Base-by-base conservation (phyloP, 2,113 vertebrate species). In the Meriones unguiculatus region DNA sequence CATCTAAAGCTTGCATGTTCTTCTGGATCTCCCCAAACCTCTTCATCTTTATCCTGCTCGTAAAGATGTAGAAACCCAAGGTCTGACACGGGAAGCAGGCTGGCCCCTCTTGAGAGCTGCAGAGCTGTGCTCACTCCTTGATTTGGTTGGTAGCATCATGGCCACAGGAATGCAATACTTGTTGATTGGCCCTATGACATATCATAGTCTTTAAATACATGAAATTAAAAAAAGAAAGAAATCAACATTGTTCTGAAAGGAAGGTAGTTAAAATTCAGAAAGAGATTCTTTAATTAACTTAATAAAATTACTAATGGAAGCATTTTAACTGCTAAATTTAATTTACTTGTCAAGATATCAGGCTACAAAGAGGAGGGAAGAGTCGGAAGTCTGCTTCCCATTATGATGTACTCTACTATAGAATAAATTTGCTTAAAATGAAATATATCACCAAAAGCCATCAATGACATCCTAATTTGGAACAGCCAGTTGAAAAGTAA, bases 231-330 rank as follows among this genome's bases (percentile, higher is more conserved):
- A 95, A 85, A 35, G 77, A 46, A 89, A 87, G 89, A 96, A 97
- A 97, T 94, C 97, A 98, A 98, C 98, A 98, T 98, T 98, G 97
- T 98, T 97, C 98, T 98, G 98, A 98, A 98, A 98, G 97, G 97
- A 99, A 97, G 30, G 92, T 98, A 99, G 98, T 99, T 99, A 99
- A 99, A 98, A 98, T 99, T 99, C 98, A 99, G 99, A 99, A 99
- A 99, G 98, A 98, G 98, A 98, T 98, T 97, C 98, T 98, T 99
- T 99, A 99, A 99, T 99, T 99, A 99, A 99, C 99, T 99, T 99
- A 99, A 99, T 99, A 99, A 99, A 99, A 99, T 99, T 99, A 99
- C 99, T 99, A 99, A 99, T 99, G 99, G 99, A 99, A 99, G 99
- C 99, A 99, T 99, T 99, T 99, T 99, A 99, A 99, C 99, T 99